A percentile compares a stretch with the other conserved stretches of the same genome.
phyloP scores from a whole-genome alignment of 2,888 invertebrate species.

The Ornithoptera alexandrae region DNA sequence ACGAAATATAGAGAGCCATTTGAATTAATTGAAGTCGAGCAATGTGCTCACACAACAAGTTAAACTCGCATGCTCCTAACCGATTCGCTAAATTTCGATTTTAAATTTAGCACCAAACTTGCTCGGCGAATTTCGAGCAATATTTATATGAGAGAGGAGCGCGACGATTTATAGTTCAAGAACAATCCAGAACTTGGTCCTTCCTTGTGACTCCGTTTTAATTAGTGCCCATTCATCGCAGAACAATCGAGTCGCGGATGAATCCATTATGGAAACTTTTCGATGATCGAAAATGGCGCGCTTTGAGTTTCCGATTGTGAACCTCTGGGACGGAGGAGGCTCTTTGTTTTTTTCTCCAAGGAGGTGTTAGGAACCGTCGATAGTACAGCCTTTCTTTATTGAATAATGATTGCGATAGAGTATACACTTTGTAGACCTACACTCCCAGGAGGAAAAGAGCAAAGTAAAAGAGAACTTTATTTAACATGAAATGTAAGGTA shows the following conservation, averaged over 20 bases:
- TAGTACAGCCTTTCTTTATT: constrained; percentile 17
- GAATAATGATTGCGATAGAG: constrained; percentile 26
- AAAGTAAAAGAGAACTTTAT: neutral
- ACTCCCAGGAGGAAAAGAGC: constrained; percentile 9
- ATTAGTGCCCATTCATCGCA: constrained; percentile 79
- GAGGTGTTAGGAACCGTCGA: constrained; percentile 18
- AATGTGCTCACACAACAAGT: constrained; percentile 20
- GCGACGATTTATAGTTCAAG: constrained; percentile 73
- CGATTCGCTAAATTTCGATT: constrained; percentile 63
- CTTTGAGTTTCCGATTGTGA: constrained; percentile 69
- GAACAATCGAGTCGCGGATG: constrained; percentile 77
- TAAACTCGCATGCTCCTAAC: constrained; percentile 44
- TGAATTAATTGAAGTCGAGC: constrained; percentile 13
- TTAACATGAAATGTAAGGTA: constrained; percentile 8
- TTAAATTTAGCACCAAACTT: constrained; percentile 76
- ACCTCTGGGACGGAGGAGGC: constrained; percentile 47
- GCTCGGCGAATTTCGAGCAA: constrained; percentile 51
- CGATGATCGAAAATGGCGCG: constrained; percentile 77
- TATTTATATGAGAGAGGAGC: constrained; percentile 71
- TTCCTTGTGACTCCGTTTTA: constrained; percentile 78
- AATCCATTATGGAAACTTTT: constrained; percentile 79
- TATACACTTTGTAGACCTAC: constrained; percentile 11
- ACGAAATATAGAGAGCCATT: neutral
- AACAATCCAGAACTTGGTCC: constrained; percentile 76
- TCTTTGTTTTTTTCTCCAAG: constrained; percentile 26